phyloP scores from a whole-genome alignment of 92 coral and sea anemone genomes.

The Epizoanthus stellaris region DNA sequence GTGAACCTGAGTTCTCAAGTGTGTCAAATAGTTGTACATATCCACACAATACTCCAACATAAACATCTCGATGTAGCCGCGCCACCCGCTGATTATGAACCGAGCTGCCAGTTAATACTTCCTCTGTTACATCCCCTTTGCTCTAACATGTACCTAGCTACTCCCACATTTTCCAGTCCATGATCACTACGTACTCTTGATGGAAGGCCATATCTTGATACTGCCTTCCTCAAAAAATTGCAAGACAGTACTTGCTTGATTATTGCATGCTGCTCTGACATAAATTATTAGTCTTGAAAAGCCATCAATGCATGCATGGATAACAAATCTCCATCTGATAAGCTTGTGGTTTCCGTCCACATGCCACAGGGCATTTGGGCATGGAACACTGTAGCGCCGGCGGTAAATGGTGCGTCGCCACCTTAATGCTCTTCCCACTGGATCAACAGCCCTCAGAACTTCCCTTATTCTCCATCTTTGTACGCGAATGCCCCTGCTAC shows the following conservation, averaged over 20 bases:
- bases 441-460: slow-evolving; percentile 10
- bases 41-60: too few relatives aligned
- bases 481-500: slow-evolving; percentile 16
- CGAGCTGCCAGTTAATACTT: slow-evolving; percentile 35
- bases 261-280: neutral
- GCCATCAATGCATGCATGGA: slow-evolving; percentile 41
- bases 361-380: slow-evolving; percentile 30
- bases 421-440: slow-evolving; percentile 9
- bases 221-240: neutral
- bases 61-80: too few relatives aligned
- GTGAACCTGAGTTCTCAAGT: slow-evolving; percentile 50
- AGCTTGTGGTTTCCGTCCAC: slow-evolving; percentile 42
- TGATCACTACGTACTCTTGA: slow-evolving; percentile 27
- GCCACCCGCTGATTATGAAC: neutral
- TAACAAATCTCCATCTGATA: slow-evolving; percentile 20
- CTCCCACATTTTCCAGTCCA: slow-evolving; percentile 36
- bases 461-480: slow-evolving; percentile 19
- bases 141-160: slow-evolving; percentile 39
- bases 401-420: slow-evolving; percentile 12
- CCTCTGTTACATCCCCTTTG: slow-evolving; percentile 25
- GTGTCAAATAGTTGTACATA: slow-evolving; percentile 61
- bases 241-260: slow-evolving; percentile 3
- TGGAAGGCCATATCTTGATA: slow-evolving; percentile 25
- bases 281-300: slow-evolving; percentile 18
- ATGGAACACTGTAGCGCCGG: slow-evolving; percentile 10